These are phyloP conservation scores for Sebastes flavidus DNA, from an alignment of 2,797 vertebrate genomes.

Conservation along the genomic window DNA sequence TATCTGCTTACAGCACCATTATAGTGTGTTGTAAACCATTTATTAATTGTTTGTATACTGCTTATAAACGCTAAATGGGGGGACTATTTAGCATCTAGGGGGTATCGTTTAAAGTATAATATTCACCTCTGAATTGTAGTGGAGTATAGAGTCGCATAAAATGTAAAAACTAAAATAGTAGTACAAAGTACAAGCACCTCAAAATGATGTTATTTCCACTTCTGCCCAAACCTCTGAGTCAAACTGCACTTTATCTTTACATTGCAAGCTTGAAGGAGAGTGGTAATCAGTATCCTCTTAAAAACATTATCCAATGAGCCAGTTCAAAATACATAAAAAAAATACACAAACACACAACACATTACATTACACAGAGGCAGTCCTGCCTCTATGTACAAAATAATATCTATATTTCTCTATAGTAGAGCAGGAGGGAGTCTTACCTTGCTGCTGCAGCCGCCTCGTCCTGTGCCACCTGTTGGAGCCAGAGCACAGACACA, in stretches of 20 bases:
- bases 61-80: not conserved
- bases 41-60: not conserved
- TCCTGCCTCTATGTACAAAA: not conserved
- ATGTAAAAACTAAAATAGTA: not conserved
- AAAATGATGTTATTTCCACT: not conserved
- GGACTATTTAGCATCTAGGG: not conserved
- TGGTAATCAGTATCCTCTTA: not conserved
- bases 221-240: not conserved
- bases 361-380: not conserved
- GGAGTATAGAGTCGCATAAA: not conserved
- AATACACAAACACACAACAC: not conserved
- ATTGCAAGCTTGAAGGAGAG: not conserved
- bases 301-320: not conserved
- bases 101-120: not conserved
- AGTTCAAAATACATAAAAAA: not conserved
- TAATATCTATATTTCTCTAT: not conserved
- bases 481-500: conserved; percentile 66
- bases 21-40: not conserved
- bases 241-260: not conserved
- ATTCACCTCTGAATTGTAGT: not conserved
- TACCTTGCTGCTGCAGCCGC: conserved; percentile 69
- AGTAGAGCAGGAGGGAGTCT: conserved; percentile 36
- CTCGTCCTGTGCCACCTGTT: conserved; percentile 73
- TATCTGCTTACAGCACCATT: not conserved
- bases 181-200: not conserved